A percentile compares a stretch with the other conserved stretches of the same genome.
phyloP scores from a whole-genome alignment of 2,888 invertebrate genomes.

The Sthenelais limicola region DNA sequence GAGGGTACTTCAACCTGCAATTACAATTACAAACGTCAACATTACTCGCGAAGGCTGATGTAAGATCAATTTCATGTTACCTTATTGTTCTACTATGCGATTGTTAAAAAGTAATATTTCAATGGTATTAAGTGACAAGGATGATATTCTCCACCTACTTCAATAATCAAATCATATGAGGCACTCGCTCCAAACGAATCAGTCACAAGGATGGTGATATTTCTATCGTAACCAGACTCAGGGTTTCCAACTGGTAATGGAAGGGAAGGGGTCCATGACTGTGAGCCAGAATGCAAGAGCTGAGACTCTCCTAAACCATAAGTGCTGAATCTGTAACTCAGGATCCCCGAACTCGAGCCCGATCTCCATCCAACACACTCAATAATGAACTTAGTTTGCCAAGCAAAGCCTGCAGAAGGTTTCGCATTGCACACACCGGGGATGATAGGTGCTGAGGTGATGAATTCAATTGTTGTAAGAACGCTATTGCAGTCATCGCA shows the following conservation, averaged over 20 bases:
- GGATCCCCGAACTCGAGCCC: background rate
- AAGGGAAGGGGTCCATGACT: slow-evolving; percentile 4
- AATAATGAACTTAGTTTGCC: background rate
- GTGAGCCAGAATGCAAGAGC: slow-evolving; percentile 2
- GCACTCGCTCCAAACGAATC: background rate
- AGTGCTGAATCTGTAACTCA: background rate
- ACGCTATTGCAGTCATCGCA: background rate
- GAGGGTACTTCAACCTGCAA: slow-evolving; percentile 1
- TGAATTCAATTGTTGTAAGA: background rate
- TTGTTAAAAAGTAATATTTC: background rate
- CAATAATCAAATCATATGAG: background rate
- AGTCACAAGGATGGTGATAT: background rate
- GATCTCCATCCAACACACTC: background rate
- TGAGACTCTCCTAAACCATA: slow-evolving; percentile 7
- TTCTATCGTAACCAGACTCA: background rate
- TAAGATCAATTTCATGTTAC: too few relatives aligned
- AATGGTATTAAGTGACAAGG: background rate
- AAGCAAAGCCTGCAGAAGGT: background rate
- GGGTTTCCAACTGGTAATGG: slow-evolving; percentile 17
- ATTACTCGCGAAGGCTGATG: too few relatives aligned
- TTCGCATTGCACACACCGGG: background rate
- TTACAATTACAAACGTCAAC: too few relatives aligned
- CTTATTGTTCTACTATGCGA: too few relatives aligned
- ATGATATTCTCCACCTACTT: background rate
- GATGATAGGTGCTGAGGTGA: background rate